Percentiles rank a stretch among this genome's conserved stretches.
Evolutionary conservation across 1,140 invertebrate genomes (phyloP).

Genomic region (Heliconius melpomene): DNA sequence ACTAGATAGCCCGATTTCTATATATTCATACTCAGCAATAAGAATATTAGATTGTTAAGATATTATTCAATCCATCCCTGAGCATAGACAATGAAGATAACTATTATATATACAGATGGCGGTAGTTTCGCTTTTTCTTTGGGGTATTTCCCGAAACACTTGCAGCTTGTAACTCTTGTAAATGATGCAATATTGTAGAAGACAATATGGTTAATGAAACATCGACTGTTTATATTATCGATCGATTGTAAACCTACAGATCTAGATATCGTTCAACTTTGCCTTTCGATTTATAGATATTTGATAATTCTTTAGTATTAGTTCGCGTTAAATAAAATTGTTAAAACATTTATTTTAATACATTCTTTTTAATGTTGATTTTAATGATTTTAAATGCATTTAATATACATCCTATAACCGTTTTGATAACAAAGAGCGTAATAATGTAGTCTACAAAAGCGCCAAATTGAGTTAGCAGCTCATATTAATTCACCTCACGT

Average conservation of each 20-base stretch:
- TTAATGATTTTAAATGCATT: background rate
- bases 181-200: background rate
- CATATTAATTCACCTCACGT: constrained; percentile 42
- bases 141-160: background rate
- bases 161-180: background rate
- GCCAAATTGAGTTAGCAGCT: constrained; percentile 33
- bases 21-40: too few species aligned
- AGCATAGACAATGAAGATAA: too few species aligned
- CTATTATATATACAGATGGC: background rate
- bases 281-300: too few species aligned
- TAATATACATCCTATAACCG: background rate
- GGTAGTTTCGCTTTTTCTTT: background rate
- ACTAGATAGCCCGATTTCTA: too few species aligned
- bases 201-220: background rate
- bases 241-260: too few species aligned
- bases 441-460: constrained; percentile 11
- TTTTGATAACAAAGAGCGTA: background rate
- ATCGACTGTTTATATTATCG: background rate
- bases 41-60: too few species aligned
- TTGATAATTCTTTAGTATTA: too few species aligned
- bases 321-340: too few species aligned
- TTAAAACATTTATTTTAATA: too few species aligned
- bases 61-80: too few species aligned
- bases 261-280: too few species aligned
- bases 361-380: too few species aligned